Conservation (phyloP, 2,113 vertebrate species). For the Psilopsiagon aurifrons region DNA sequence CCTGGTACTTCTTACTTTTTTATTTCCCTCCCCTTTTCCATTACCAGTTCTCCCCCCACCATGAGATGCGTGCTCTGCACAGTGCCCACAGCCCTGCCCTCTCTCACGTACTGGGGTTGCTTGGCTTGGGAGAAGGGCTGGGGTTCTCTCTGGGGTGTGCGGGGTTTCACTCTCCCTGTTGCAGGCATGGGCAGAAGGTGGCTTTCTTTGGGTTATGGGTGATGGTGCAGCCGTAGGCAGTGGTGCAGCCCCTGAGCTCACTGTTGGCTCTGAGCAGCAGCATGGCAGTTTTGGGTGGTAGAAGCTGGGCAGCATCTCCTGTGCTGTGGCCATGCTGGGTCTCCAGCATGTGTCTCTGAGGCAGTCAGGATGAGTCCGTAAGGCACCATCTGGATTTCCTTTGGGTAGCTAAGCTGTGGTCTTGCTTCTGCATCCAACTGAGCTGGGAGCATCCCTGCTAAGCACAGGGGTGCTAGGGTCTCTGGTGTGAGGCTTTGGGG, state of each 20-base stretch:
- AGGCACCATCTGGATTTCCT: background rate
- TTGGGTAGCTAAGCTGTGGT: background rate
- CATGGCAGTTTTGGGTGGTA: fast-evolving
- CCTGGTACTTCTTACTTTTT: conserved; percentile 62
- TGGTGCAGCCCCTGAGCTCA: background rate
- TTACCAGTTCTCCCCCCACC: background rate
- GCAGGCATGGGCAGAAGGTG: background rate
- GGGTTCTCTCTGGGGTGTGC: fast-evolving
- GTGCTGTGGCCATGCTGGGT: fast-evolving
- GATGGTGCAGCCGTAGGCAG: fast-evolving
- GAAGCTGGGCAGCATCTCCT: background rate
- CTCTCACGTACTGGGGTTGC: background rate
- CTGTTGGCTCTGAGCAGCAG: background rate
- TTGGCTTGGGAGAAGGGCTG: background rate
- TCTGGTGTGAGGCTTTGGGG: background rate
- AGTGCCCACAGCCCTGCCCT: background rate
- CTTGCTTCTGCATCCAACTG: background rate
- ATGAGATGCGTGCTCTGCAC: background rate
- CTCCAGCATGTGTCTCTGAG: fast-evolving
- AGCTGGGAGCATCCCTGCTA: background rate
- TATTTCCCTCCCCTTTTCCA: conserved; percentile 32
- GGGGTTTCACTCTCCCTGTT: background rate
- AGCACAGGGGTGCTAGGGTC: background rate
- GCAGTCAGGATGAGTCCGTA: background rate
- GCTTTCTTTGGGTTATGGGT: background rate